Evolutionary conservation across 1,140 invertebrate genomes (phyloP).

Genomic region (Apis florea): DNA sequence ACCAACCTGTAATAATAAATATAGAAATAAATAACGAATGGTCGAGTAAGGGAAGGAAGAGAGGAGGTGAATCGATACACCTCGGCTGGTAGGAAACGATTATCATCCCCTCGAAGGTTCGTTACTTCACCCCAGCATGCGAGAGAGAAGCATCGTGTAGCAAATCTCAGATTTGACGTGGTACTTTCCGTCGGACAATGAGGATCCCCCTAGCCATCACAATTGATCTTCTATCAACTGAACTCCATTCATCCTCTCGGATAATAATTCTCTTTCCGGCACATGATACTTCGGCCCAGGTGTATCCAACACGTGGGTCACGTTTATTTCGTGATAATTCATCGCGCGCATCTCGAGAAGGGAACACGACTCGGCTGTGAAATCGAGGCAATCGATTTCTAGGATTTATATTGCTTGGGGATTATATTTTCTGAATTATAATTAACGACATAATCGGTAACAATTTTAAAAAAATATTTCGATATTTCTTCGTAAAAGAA

Average conservation of each 20-base stretch:
- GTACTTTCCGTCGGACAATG: conserved; percentile 70
- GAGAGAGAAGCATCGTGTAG: conserved; percentile 65
- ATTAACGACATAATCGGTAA: no score
- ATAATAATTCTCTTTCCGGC: conserved; percentile 59
- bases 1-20: neutral
- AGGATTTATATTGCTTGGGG: no score
- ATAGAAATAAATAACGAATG: neutral
- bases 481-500: no score
- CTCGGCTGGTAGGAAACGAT: conserved; percentile 29
- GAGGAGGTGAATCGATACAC: conserved; percentile 30
- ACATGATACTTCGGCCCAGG: conserved; percentile 39
- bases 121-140: conserved; percentile 33
- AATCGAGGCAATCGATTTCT: no score
- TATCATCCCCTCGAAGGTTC: conserved; percentile 29
- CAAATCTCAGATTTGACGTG: conserved; percentile 77
- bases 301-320: conserved; percentile 20
- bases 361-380: neutral
- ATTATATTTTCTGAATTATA: no score
- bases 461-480: no score
- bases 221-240: conserved; percentile 75
- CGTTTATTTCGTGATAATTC: neutral
- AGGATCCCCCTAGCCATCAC: conserved; percentile 62
- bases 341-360: no score
- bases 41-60: neutral
- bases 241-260: conserved; percentile 71